Base-by-base conservation (phyloP, 2,888 invertebrate genomes). In the Barypeithes pellucidus region DNA sequence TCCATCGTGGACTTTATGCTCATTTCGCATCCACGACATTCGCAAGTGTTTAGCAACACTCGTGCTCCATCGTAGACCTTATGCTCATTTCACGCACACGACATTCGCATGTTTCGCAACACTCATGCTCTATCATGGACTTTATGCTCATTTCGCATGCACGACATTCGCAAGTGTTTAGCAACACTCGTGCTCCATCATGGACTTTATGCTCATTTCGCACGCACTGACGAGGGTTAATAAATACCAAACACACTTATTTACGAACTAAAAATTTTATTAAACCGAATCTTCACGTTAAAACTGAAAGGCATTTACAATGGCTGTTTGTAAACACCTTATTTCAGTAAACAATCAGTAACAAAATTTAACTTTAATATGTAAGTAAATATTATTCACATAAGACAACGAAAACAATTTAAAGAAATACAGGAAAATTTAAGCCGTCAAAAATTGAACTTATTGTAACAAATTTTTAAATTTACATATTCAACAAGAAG, bases 301-400 rank as follows among this genome's bases (percentile, higher is more conserved):
- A 50, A 16, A 33, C 47, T 63, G 47, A 11, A 78, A 81, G 75
- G 68, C 78, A 77, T 75, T 78, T 79, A 81, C 78, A 82, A 84
- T 84, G 85, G 85, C 85, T 85, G 85, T 78, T 66, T 82, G 79
- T 81, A 80, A 79, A 76, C 77, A 80, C 77, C 80, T 79, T 63
- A 76, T 72, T 75, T 71, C 65, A 70, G 12, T 50, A 62, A 59
- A 33, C 20, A 69, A 65, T 57, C 33, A 33, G 8, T 33, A 57
- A 57, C 54, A 4, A 33, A 57, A 29, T 33, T 57, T 18, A 33
- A 36, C 14, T 8, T n/a, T 50, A 50, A 24, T 8, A 45, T n/a
- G 1, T n/a, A 47, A 47, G 11, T 11, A 9, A n/a, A 20, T 20
- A 9, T 2, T 47, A 11, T 43, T 24, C 47, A 62, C 41, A n/a